A percentile compares a stretch with the other conserved stretches of the same genome.
phyloP scores from a whole-genome alignment of 2,113 vertebrate species.

The Saccopteryx leptura region DNA sequence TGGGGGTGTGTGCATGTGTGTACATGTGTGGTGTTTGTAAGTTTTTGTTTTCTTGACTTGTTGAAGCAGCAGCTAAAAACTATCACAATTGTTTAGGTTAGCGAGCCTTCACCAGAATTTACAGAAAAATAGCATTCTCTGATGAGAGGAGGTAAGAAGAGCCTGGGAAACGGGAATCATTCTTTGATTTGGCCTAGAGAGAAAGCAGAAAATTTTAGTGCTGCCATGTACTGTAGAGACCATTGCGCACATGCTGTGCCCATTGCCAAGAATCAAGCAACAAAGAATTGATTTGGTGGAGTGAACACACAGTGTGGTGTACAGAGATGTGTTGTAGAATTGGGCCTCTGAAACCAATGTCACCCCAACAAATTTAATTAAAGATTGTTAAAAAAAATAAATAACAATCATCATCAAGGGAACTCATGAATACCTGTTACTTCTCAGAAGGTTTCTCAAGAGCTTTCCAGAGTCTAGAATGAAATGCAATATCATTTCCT shows the following conservation, averaged over 20 bases:
- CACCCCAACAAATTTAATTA: too few relatives aligned
- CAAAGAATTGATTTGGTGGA: too few relatives aligned
- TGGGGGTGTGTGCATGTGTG: not conserved
- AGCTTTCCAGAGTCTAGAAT: conserved; percentile 65
- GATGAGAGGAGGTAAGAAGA: conserved; percentile 83
- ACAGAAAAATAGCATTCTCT: not conserved
- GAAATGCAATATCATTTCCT: not conserved
- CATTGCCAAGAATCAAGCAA: conserved; percentile 62
- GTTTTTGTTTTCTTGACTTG: conserved; percentile 59
- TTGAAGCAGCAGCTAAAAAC: conserved; percentile 82
- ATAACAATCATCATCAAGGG: not conserved
- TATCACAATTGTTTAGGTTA: conserved; percentile 84
- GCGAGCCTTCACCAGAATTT: conserved; percentile 83
- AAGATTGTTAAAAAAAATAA: too few relatives aligned
- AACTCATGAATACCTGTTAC: conserved; percentile 51
- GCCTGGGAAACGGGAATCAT: conserved; percentile 55
- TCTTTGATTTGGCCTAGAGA: not conserved
- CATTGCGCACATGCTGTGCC: conserved; percentile 75
- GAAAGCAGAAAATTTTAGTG: conserved; percentile 71
- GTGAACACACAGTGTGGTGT: too few relatives aligned
- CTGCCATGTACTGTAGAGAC: not conserved
- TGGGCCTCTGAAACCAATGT: too few relatives aligned
- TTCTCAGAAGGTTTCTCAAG: conserved; percentile 66
- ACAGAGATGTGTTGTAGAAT: too few relatives aligned
- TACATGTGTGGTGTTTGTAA: not conserved